These are phyloP conservation scores for Oncorhynchus masou DNA, from an alignment of 2,113 vertebrate genomes.

Conservation along the genomic window DNA sequence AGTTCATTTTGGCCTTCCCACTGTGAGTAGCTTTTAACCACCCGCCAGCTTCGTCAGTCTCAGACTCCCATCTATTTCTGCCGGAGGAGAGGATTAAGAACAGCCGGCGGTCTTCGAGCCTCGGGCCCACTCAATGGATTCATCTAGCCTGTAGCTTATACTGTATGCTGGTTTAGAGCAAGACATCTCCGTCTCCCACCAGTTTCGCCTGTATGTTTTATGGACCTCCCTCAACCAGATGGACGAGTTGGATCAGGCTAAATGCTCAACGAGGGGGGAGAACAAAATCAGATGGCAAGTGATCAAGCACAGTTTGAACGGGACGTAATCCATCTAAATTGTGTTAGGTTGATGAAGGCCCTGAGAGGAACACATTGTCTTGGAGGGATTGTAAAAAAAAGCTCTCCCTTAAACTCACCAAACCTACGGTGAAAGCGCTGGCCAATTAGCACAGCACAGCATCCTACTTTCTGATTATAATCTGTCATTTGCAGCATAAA, in stretches of 20 bases:
- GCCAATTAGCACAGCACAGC: conserved; percentile 58
- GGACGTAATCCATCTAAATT: conserved; percentile 60
- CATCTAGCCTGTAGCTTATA: conserved; percentile 36
- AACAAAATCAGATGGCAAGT: conserved; percentile 63
- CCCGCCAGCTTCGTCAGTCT: conserved; percentile 66
- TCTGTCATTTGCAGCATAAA: conserved; percentile 49
- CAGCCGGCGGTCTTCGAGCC: conserved; percentile 59
- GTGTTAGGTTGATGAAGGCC: conserved; percentile 38
- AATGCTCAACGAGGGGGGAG: conserved; percentile 57
- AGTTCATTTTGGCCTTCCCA: conserved; percentile 67
- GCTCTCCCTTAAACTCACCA: conserved; percentile 27
- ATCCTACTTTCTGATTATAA: conserved; percentile 50
- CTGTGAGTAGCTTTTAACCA: conserved; percentile 69
- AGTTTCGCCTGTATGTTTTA: conserved; percentile 31
- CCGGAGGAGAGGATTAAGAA: conserved; percentile 61
- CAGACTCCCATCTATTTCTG: conserved; percentile 48
- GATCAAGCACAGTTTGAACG: conserved; percentile 59
- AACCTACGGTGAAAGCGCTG: conserved; percentile 42
- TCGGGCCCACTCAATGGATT: conserved; percentile 30
- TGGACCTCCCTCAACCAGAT: conserved; percentile 61
- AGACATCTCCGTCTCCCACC: conserved; percentile 37
- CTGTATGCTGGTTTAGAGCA: conserved; percentile 7
- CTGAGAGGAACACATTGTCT: conserved; percentile 44
- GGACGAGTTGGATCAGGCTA: conserved; percentile 47
- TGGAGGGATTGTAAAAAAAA: too few relatives aligned